Conservation (phyloP, 30 jellyfish, hydroid and myxozoan genomes). For the Hydractinia symbiolongicarpus region DNA sequence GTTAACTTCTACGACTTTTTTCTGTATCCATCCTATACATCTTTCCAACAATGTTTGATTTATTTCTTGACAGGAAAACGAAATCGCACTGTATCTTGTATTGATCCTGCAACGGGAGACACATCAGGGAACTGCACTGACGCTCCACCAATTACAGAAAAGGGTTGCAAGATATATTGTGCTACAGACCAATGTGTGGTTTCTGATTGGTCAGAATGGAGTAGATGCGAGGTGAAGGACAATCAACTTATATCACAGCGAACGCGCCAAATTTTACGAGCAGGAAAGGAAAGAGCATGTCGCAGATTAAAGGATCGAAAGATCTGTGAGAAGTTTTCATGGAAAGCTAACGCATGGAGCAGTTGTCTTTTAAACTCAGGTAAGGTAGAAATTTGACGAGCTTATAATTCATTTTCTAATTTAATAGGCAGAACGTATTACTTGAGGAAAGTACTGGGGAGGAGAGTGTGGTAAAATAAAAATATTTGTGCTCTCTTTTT, state of each 20-base stretch:
- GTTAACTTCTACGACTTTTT: background rate
- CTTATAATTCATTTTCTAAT: no score
- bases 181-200: background rate
- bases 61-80: background rate
- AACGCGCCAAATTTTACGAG: background rate
- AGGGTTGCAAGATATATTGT: background rate
- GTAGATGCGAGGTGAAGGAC: background rate
- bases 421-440: no score
- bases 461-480: no score
- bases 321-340: background rate
- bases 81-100: background rate
- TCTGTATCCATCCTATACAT: background rate
- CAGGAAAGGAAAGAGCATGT: background rate
- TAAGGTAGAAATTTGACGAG: background rate
- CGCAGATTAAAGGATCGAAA: background rate
- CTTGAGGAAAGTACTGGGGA: no score
- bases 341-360: background rate
- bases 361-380: slow-evolving; percentile 5
- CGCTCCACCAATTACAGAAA: background rate
- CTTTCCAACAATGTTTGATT: background rate
- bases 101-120: background rate
- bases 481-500: background rate
- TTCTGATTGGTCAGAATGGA: background rate
- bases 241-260: background rate
- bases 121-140: background rate